A percentile compares a stretch with the other conserved stretches of the same genome.
These are phyloP conservation scores for Scomber colias DNA, from an alignment of 2,113 vertebrate species.

Conservation along the genomic window DNA sequence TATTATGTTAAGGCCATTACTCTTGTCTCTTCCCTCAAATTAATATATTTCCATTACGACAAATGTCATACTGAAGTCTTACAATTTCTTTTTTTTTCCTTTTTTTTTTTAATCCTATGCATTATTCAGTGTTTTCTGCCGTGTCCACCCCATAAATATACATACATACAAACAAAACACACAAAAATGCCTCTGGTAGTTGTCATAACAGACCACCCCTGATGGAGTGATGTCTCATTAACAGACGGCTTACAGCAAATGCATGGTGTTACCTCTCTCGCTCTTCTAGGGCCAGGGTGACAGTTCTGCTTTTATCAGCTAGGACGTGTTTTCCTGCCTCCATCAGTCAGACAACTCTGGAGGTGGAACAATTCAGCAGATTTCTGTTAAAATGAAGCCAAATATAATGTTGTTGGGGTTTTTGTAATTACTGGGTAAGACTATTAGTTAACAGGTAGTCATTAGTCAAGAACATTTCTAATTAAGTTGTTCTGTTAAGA, in stretches of 20 bases:
- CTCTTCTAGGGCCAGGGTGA: conserved; percentile 56
- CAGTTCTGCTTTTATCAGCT: conserved; percentile 61
- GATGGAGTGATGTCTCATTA: conserved; percentile 78
- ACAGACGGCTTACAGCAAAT: conserved; percentile 68
- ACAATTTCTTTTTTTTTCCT: neutral
- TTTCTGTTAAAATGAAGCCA: conserved; percentile 8
- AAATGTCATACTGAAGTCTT: conserved; percentile 24
- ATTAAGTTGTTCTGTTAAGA: neutral
- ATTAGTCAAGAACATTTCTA: neutral
- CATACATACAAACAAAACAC: conserved; percentile 25
- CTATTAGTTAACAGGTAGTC: neutral
- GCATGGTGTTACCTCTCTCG: conserved; percentile 68
- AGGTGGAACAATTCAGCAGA: conserved; percentile 10
- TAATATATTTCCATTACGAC: conserved; percentile 31
- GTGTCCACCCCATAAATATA: conserved; percentile 14
- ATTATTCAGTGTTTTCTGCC: conserved; percentile 64
- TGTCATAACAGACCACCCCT: conserved; percentile 72
- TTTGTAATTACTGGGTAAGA: neutral
- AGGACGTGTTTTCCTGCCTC: conserved; percentile 11
- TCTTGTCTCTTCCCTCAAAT: conserved; percentile 9
- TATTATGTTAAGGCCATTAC: neutral
- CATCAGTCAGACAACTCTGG: neutral
- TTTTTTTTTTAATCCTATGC: conserved; percentile 13
- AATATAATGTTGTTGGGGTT: neutral
- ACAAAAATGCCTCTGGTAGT: conserved; percentile 67